Conservation (phyloP, 2,888 invertebrate genomes). For the Agrochola macilenta region DNA sequence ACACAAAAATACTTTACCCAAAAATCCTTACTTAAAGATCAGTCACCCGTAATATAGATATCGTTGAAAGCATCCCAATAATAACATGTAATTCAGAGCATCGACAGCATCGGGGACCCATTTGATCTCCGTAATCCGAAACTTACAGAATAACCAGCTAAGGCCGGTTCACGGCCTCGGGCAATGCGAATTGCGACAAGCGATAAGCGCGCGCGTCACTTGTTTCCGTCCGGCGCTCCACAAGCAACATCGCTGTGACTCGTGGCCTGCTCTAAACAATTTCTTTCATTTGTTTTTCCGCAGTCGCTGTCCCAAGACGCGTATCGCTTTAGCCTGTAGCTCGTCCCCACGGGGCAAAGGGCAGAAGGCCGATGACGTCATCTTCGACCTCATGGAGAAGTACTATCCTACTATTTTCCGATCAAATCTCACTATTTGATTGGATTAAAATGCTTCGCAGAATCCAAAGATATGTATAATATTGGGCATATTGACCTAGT, state of each 20-base stretch:
- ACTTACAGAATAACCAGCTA: slow-evolving; percentile 38
- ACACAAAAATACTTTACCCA: background rate
- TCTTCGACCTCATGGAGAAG: slow-evolving; percentile 36
- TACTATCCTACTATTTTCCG: slow-evolving; percentile 41
- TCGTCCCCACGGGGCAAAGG: slow-evolving; percentile 4
- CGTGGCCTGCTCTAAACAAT: background rate
- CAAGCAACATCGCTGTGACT: background rate
- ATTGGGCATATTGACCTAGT: slow-evolving; percentile 50
- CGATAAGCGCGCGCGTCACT: background rate
- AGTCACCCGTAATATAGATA: slow-evolving; percentile 17
- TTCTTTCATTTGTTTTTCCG: background rate
- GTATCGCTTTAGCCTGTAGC: background rate
- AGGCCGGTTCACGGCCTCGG: background rate
- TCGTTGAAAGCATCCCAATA: slow-evolving; percentile 38
- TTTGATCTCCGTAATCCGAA: slow-evolving; percentile 48
- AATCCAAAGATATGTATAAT: slow-evolving; percentile 39
- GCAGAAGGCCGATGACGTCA: slow-evolving; percentile 51
- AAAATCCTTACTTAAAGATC: slow-evolving; percentile 13
- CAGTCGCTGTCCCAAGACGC: background rate
- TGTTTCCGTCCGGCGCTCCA: background rate
- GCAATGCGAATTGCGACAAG: background rate
- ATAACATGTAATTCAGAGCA: slow-evolving; percentile 47
- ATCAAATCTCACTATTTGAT: slow-evolving; percentile 43
- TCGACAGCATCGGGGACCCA: slow-evolving; percentile 7
- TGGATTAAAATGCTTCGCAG: slow-evolving; percentile 52